Evolutionary conservation across 2,113 vertebrate species (phyloP).

Genomic region (Limanda limanda): DNA sequence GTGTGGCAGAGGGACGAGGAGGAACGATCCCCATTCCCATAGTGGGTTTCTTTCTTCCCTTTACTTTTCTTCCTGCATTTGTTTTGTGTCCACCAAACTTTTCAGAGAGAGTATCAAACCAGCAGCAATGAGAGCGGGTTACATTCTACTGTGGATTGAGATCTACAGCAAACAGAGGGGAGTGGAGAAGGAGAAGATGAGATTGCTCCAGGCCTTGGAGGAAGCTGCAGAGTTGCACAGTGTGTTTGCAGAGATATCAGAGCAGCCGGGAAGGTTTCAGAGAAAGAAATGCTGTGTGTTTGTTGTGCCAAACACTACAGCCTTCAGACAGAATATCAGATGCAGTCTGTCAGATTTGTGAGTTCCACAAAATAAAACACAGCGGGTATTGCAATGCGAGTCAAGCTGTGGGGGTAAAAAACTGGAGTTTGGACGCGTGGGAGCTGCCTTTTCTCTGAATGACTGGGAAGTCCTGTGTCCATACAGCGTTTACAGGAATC

Average conservation of each 20-base stretch:
- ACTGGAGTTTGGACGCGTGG: background rate
- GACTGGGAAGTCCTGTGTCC: background rate
- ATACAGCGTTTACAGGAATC: background rate
- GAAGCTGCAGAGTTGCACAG: background rate
- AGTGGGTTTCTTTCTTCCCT: background rate
- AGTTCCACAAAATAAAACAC: background rate
- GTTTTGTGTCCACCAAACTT: background rate
- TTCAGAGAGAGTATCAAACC: background rate
- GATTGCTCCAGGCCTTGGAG: background rate
- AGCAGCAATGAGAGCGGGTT: no score
- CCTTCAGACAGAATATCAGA: constrained; percentile 1
- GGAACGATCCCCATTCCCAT: constrained; percentile 59
- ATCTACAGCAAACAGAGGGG: background rate
- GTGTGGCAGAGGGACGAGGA: constrained; percentile 64
- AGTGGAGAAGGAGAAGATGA: background rate
- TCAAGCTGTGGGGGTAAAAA: background rate
- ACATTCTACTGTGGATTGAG: background rate
- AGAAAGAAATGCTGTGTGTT: background rate
- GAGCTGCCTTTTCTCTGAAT: background rate
- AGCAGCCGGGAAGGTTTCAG: background rate
- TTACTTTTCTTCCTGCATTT: constrained; percentile 7
- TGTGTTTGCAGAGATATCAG: constrained; percentile 11
- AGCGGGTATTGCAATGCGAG: background rate
- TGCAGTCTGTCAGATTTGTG: background rate
- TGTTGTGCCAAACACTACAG: background rate